A percentile compares a stretch with the other conserved stretches of the same genome.
phyloP scores from a whole-genome alignment of 2,888 invertebrate species.

The Ligdia adustata region DNA sequence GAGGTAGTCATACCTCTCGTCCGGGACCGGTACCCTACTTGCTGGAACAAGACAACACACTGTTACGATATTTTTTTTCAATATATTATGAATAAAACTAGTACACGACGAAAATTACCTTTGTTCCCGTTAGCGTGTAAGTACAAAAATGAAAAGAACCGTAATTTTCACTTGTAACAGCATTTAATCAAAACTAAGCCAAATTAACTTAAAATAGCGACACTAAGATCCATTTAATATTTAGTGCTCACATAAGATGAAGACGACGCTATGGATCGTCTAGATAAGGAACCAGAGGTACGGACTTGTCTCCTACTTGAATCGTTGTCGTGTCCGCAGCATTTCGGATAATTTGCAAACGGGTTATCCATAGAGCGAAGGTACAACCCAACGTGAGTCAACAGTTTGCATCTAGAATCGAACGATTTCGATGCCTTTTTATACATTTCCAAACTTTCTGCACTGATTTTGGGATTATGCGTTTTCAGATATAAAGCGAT shows the following conservation, averaged over 20 bases:
- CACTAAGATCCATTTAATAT: too few relatives aligned
- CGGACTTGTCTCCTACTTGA: conserved; percentile 39
- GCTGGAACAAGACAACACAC: conserved; percentile 61
- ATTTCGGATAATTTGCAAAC: conserved; percentile 72
- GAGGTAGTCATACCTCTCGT: conserved; percentile 95
- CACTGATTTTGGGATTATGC: conserved; percentile 63
- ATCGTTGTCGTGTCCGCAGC: conserved; percentile 40
- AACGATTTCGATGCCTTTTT: conserved; percentile 59
- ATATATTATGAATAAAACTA: too few relatives aligned
- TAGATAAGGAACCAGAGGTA: conserved; percentile 35
- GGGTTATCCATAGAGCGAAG: conserved; percentile 84
- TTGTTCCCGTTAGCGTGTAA: too few relatives aligned
- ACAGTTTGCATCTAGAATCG: conserved; percentile 62
- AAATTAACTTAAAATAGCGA: too few relatives aligned
- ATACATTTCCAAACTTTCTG: conserved; percentile 56
- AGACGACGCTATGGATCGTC: conserved; percentile 13
- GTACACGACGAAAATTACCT: too few relatives aligned
- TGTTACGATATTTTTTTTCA: too few relatives aligned
- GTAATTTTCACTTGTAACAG: too few relatives aligned
- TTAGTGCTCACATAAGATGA: too few relatives aligned
- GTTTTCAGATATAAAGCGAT: conserved; percentile 84
- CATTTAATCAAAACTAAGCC: too few relatives aligned
- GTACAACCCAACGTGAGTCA: conserved; percentile 64
- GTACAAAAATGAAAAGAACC: too few relatives aligned
- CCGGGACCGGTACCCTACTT: conserved; percentile 99